phyloP scores from a whole-genome alignment of 1,140 invertebrate genomes.

The Pogonognathellus flavescens region DNA sequence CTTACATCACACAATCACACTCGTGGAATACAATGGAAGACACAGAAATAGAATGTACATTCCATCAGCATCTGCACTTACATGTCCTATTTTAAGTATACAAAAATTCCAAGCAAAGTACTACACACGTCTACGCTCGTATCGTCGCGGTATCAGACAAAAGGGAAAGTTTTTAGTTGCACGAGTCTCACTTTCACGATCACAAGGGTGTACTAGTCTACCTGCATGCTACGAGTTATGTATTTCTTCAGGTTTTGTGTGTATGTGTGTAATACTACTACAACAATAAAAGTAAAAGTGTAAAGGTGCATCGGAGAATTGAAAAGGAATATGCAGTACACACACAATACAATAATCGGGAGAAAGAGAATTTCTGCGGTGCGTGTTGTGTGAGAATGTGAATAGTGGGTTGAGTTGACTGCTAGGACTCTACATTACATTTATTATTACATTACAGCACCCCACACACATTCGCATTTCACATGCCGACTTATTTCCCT shows the following conservation, averaged over 20 bases:
- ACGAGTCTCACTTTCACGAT: not conserved
- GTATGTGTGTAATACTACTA: too few relatives aligned
- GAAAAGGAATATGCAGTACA: conserved; percentile 9
- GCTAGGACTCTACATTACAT: conserved; percentile 32
- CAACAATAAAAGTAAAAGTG: too few relatives aligned
- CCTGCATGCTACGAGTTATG: too few relatives aligned
- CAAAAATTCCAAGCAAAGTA: not conserved
- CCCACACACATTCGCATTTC: conserved; percentile 29
- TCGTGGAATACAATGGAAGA: not conserved
- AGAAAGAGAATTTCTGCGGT: conserved; percentile 40
- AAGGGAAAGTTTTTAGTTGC: not conserved
- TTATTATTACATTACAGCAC: conserved; percentile 38
- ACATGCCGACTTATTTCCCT: not conserved
- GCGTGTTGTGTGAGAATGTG: not conserved
- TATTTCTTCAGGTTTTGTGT: not conserved
- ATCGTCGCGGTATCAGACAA: not conserved
- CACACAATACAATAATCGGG: conserved; percentile 5
- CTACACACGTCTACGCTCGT: not conserved
- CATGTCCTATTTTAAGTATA: not conserved
- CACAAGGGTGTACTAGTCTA: not conserved
- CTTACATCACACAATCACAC: not conserved
- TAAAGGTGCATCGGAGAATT: conserved; percentile 28
- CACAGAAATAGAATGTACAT: not conserved
- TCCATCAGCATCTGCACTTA: not conserved
- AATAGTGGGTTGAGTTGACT: not conserved